Evolutionary conservation across 2,888 invertebrate genomes (phyloP).

Genomic region (Amphimallon solstitiale): DNA sequence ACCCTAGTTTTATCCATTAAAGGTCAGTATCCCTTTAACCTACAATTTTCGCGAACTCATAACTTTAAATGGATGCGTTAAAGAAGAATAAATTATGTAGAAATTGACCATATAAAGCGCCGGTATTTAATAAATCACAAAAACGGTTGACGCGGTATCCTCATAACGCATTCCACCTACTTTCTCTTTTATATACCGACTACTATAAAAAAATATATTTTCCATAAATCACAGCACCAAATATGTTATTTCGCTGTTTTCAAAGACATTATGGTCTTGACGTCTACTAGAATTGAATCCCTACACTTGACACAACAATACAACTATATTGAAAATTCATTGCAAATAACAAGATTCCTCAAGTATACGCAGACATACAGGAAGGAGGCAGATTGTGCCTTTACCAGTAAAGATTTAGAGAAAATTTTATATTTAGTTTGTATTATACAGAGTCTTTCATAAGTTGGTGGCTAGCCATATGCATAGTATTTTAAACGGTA

Average conservation of each 20-base stretch:
- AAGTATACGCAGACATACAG: no score
- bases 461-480: no score
- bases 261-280: constrained; percentile 19
- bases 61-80: not conserved
- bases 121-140: constrained; percentile 32
- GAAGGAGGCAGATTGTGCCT: no score
- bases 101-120: constrained; percentile 29
- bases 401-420: no score
- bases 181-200: constrained; percentile 29
- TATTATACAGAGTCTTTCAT: no score
- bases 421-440: no score
- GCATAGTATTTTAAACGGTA: no score
- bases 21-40: no score
- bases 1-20: no score
- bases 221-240: constrained; percentile 23
- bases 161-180: constrained; percentile 22
- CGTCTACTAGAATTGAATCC: not conserved
- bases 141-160: constrained; percentile 20
- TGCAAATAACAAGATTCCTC: no score
- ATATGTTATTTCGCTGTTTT: constrained; percentile 23
- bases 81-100: constrained; percentile 27
- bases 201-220: constrained; percentile 23
- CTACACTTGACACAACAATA: no score
- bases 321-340: no score
- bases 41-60: not conserved